These are phyloP conservation scores for Gobio occitaniae DNA, from an alignment of 2,797 vertebrate species.

Conservation along the genomic window DNA sequence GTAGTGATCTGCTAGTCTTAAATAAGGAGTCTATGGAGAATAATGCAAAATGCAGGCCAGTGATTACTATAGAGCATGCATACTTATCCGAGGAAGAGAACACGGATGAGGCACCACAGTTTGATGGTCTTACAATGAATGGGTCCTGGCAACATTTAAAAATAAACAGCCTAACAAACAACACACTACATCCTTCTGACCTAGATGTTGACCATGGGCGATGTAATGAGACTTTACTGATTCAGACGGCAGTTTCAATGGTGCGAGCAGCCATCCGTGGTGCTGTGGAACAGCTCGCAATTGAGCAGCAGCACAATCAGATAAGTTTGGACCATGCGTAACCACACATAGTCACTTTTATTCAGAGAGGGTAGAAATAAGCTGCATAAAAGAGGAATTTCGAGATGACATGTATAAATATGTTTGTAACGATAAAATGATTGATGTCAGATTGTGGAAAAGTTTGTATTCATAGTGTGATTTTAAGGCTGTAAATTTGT, in stretches of 20 bases:
- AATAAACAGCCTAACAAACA: conserved; percentile 31
- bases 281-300: conserved; percentile 82
- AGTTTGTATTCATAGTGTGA: not conserved
- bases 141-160: conserved; percentile 40
- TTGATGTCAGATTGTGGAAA: not conserved
- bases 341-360: conserved; percentile 15
- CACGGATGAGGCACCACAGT: conserved; percentile 8
- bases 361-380: not conserved
- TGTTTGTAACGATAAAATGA: not conserved
- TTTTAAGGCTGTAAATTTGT: conserved; percentile 4
- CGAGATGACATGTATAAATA: not conserved
- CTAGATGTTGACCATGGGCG: conserved; percentile 8
- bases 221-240: conserved; percentile 75
- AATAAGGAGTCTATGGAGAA: conserved; percentile 33
- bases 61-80: conserved; percentile 51
- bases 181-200: conserved; percentile 17
- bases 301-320: conserved; percentile 55
- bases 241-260: conserved; percentile 81
- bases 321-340: conserved; percentile 47
- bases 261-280: conserved; percentile 83
- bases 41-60: conserved; percentile 37
- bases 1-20: conserved; percentile 21
- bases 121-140: conserved; percentile 26
- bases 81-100: conserved; percentile 53
- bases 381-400: not conserved